Evolutionary conservation across 2,113 vertebrate species (phyloP).

Genomic region (Engystomops pustulosus): DNA sequence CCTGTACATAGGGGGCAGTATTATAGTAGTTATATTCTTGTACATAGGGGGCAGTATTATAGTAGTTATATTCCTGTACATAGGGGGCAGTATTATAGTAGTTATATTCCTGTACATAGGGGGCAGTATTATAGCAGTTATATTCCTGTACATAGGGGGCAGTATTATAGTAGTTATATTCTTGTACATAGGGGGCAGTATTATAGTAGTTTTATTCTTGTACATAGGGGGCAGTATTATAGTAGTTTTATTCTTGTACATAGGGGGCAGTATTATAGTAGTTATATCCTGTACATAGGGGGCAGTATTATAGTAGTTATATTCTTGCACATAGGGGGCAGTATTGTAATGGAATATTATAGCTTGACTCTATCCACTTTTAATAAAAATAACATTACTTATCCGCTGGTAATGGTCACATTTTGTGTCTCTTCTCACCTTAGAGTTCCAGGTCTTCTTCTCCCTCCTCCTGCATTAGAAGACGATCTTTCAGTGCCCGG

Average conservation of each 20-base stretch:
- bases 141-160: neutral
- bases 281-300: neutral
- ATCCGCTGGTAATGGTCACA: neutral
- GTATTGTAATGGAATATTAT: neutral
- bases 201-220: neutral
- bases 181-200: neutral
- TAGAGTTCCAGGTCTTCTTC: constrained; percentile 4
- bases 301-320: neutral
- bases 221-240: neutral
- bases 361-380: no score
- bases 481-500: neutral
- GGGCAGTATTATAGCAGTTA: neutral
- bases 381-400: neutral
- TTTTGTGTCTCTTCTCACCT: neutral
- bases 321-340: neutral
- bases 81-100: neutral
- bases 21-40: constrained; percentile 1
- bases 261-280: neutral
- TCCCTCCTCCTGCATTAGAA: constrained; percentile 18
- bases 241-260: neutral
- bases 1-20: no score
- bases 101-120: neutral
- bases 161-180: neutral
- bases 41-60: neutral
- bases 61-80: constrained; percentile 1